A percentile compares a stretch with the other conserved stretches of the same genome.
These are phyloP conservation scores for Ophioninae sp. DNA, from an alignment of 2,888 invertebrate genomes.

Conservation along the genomic window DNA sequence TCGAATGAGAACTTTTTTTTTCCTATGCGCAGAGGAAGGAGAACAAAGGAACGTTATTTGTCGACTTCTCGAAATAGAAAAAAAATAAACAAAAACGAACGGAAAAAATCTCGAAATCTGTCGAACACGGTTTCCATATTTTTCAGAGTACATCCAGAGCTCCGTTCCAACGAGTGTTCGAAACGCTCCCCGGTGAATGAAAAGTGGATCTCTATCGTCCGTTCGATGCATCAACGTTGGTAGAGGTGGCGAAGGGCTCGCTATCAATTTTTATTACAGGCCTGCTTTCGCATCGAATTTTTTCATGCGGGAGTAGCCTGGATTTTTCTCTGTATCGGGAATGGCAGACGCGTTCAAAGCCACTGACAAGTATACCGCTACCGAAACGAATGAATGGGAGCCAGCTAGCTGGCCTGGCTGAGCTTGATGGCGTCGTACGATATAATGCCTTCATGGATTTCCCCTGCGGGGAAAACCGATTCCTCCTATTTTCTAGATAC, in stretches of 20 bases:
- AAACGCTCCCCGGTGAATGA: constrained; percentile 23
- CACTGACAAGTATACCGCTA: constrained; percentile 15
- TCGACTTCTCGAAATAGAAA: not conserved
- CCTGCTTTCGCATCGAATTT: constrained; percentile 27
- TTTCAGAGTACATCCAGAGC: not conserved
- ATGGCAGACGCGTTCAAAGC: constrained; percentile 13
- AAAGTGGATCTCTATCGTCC: constrained; percentile 40
- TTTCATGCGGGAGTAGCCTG: constrained; percentile 12
- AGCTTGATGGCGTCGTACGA: constrained; percentile 50
- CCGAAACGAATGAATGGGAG: constrained; percentile 24
- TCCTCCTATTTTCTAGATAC: constrained; percentile 51
- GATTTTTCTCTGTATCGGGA: not conserved
- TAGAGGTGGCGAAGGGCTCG: constrained; percentile 1
- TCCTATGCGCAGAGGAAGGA: not conserved
- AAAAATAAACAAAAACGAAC: no score
- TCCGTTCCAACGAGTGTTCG: constrained; percentile 34
- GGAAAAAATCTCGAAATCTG: constrained; percentile 3
- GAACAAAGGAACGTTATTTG: constrained; percentile 23
- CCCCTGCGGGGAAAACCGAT: constrained; percentile 64
- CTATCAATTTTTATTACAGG: constrained; percentile 42
- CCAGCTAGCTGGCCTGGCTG: constrained; percentile 1
- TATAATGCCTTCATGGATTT: constrained; percentile 66
- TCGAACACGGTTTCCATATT: constrained; percentile 8
- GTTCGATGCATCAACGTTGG: constrained; percentile 36
- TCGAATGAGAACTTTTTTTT: constrained; percentile 13